phyloP scores from a whole-genome alignment of 2,888 invertebrate genomes.

The Sylvicola cinctus region DNA sequence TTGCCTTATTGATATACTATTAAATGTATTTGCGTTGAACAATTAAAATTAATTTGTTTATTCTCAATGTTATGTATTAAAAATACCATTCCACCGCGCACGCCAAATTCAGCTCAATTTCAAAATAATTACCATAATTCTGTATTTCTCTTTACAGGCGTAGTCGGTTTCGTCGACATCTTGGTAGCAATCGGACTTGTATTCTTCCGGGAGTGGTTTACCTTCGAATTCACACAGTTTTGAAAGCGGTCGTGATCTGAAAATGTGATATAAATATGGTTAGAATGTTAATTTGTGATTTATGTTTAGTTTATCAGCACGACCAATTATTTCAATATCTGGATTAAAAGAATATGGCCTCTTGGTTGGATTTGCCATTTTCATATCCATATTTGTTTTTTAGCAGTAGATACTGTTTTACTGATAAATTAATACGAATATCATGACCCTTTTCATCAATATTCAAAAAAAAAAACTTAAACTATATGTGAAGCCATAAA shows the following conservation, averaged over 20 bases:
- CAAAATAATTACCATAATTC: conserved; percentile 44
- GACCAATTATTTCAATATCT: too few species aligned
- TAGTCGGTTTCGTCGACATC: conserved; percentile 60
- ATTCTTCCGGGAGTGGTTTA: conserved; percentile 42
- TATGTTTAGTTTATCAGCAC: conserved; percentile 7
- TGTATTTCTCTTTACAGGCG: conserved; percentile 60
- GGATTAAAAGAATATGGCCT: background rate
- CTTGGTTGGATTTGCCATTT: background rate
- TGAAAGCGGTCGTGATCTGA: conserved; percentile 39
- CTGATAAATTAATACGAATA: too few species aligned
- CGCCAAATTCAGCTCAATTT: background rate
- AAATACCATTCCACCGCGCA: background rate
- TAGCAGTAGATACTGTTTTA: too few species aligned
- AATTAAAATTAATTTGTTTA: too few species aligned
- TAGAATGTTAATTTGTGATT: too few species aligned
- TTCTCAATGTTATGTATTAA: background rate
- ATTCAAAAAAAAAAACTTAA: too few species aligned
- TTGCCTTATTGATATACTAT: background rate
- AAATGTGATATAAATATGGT: too few species aligned
- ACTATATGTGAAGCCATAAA: too few species aligned
- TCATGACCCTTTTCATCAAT: too few species aligned
- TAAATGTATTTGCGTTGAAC: background rate
- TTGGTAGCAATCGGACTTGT: conserved; percentile 60
- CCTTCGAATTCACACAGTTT: conserved; percentile 58
- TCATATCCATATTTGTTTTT: too few species aligned